A percentile compares a stretch with the other conserved stretches of the same genome.
These are phyloP conservation scores for Olivierus martensii DNA, from an alignment of 1,140 invertebrate genomes.

Conservation along the genomic window DNA sequence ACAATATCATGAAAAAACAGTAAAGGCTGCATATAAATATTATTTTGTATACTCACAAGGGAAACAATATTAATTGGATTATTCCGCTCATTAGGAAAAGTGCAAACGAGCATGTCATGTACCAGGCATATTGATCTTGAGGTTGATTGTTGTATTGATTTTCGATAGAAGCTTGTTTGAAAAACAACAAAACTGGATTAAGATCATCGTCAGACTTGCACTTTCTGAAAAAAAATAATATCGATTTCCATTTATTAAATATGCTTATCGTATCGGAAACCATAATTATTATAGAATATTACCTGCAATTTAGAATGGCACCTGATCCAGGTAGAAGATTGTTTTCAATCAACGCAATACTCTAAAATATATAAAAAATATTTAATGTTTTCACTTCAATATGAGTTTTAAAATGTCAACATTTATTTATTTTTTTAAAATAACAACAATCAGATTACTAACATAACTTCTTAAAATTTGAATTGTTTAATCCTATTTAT, in stretches of 20 bases:
- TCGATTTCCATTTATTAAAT: too few relatives aligned
- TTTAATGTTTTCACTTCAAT: not conserved
- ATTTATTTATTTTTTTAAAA: not conserved
- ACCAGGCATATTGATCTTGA: slow-evolving; percentile 66
- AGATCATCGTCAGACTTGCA: slow-evolving; percentile 48
- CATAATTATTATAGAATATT: slow-evolving; percentile 21
- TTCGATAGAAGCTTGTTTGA: slow-evolving; percentile 54
- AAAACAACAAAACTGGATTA: slow-evolving; percentile 57
- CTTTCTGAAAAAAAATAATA: slow-evolving; percentile 32
- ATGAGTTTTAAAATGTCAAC: too few relatives aligned
- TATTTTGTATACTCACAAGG: slow-evolving; percentile 51
- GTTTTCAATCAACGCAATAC: slow-evolving; percentile 70
- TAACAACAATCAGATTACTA: too few relatives aligned
- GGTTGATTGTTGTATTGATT: slow-evolving; percentile 54
- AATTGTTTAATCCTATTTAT: too few relatives aligned
- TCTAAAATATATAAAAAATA: slow-evolving; percentile 44
- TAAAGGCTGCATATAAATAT: too few relatives aligned
- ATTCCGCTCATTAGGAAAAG: slow-evolving; percentile 58
- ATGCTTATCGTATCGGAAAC: too few relatives aligned
- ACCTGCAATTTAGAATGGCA: slow-evolving; percentile 53
- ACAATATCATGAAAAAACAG: not conserved
- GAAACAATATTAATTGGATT: slow-evolving; percentile 61
- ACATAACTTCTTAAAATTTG: too few relatives aligned
- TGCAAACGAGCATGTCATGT: slow-evolving; percentile 56
- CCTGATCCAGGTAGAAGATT: slow-evolving; percentile 58